phyloP scores from a whole-genome alignment of 2,888 invertebrate species.

The Tetragonisca angustula region DNA sequence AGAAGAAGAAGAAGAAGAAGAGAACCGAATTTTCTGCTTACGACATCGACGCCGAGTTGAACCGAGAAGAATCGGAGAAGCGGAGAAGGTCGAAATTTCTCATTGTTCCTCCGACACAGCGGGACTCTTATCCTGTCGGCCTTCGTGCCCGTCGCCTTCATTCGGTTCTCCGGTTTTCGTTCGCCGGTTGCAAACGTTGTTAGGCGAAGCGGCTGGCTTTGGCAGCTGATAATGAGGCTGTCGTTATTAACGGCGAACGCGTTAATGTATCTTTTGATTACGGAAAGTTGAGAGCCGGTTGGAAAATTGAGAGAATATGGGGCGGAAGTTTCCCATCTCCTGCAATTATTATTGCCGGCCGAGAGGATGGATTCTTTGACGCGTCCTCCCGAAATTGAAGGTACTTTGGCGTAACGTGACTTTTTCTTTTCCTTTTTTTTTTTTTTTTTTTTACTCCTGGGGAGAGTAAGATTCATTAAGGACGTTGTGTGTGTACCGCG shows the following conservation, averaged over 20 bases:
- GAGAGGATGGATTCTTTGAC: neutral
- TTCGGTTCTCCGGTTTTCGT: neutral
- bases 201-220: neutral
- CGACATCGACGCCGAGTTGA: neutral
- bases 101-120: neutral
- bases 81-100: conserved; percentile 11
- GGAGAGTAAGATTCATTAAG: neutral
- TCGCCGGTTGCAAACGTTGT: neutral
- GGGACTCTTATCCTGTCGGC: too few relatives aligned
- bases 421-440: neutral
- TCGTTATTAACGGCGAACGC: conserved; percentile 15
- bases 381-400: neutral
- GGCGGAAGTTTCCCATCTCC: neutral
- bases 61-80: too few relatives aligned
- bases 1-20: too few relatives aligned
- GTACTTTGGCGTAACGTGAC: neutral
- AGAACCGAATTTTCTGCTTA: conserved; percentile 8
- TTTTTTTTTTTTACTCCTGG: too few relatives aligned
- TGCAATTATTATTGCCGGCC: neutral
- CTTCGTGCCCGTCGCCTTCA: too few relatives aligned
- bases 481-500: neutral
- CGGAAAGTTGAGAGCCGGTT: neutral
- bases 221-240: conserved; percentile 15
- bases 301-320: neutral
- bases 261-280: conserved; percentile 7